Evolutionary conservation across 2,888 invertebrate species (phyloP).

Genomic region (Cephus pulcher): DNA sequence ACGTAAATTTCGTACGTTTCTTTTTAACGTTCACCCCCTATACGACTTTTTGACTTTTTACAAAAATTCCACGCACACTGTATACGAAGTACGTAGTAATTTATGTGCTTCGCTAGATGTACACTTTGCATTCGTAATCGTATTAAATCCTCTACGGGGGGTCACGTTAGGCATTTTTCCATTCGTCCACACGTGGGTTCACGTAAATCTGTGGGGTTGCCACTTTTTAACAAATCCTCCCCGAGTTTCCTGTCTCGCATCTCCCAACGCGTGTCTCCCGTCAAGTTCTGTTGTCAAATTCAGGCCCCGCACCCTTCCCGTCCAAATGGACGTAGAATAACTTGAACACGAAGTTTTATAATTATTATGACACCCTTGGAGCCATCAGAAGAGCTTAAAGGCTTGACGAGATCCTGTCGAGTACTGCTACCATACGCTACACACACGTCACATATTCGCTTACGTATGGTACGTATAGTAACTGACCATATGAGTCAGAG

Average conservation of each 20-base stretch:
- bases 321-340: constrained; percentile 22
- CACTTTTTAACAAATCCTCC: background rate
- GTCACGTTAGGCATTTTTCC: background rate
- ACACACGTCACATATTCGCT: background rate
- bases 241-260: constrained; percentile 9
- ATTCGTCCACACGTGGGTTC: background rate
- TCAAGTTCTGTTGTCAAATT: background rate
- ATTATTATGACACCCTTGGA: constrained; percentile 55
- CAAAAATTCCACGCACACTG: background rate
- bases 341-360: constrained; percentile 53
- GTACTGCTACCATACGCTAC: background rate
- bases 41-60: constrained; percentile 4
- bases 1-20: constrained; percentile 15
- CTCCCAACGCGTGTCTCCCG: background rate
- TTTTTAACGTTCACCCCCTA: constrained; percentile 6
- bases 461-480: background rate
- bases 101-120: background rate
- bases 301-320: constrained; percentile 6
- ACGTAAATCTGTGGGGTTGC: background rate
- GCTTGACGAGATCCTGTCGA: constrained; percentile 36
- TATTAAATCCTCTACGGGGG: background rate
- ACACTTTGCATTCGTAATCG: background rate
- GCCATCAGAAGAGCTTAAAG: constrained; percentile 35
- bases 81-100: background rate
- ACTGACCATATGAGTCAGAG: background rate